Base-by-base conservation (phyloP, 2,888 invertebrate species). In the Erynnis tages region DNA sequence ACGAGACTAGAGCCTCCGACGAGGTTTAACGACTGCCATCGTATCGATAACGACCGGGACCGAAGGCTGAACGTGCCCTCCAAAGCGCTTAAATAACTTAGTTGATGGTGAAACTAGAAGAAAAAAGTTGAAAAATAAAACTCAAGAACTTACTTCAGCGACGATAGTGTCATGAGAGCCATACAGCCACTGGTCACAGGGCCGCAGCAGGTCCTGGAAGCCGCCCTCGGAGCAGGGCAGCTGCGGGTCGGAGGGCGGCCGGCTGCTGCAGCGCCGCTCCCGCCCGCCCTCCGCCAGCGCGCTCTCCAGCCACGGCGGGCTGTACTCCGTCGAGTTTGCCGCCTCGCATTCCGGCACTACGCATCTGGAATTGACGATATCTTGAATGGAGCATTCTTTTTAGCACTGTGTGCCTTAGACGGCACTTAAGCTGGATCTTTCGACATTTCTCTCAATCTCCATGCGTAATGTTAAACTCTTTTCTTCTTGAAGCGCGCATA, bases 311-410 rank as follows among this genome's bases (percentile, higher is more conserved):
- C 89, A 89, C 1, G 65, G 4, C 0, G 84, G 74, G 0, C 57
- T 61, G 71, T 71, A 88, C 21, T 66, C 67, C 0, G 78, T 71
- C 55, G 72, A 80, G 73, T 82, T 83, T 4, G 57, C n/a, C 0
- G 67, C 44, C 63, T 89, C 89, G 59, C 89, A 89, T 44, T 88
- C 88, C 8, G 86, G 76, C 10, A 89, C 74, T 53, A 80, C 66
- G 58, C 89, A 89, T 67, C 89, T 89, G 71, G 1, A 59, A 34
- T n/a, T n/a, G n/a, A n/a, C n/a, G n/a, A n/a, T n/a, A n/a, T n/a
- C n/a, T n/a, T n/a, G n/a, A n/a, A n/a, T n/a, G n/a, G n/a, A n/a
- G n/a, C n/a, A n/a, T n/a, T n/a, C n/a, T n/a, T n/a, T n/a, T n/a
- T n/a, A n/a, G n/a, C n/a, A n/a, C n/a, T n/a, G n/a, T n/a, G n/a